These are phyloP conservation scores for Oryzias sinensis DNA, from an alignment of 2,797 vertebrate genomes.

Conservation along the genomic window DNA sequence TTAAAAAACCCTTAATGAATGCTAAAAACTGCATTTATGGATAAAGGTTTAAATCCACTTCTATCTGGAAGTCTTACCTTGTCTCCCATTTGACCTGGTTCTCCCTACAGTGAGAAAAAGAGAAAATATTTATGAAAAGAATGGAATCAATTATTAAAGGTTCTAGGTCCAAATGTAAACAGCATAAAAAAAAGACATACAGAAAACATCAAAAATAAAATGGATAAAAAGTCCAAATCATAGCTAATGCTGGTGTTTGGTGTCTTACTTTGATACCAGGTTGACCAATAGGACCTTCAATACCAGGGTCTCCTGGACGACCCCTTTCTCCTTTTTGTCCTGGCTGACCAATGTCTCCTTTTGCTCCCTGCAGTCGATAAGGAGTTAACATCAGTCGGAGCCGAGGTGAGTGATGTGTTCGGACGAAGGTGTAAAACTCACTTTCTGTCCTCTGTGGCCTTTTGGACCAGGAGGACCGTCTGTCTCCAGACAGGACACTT, in stretches of 20 bases:
- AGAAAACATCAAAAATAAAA: too few species aligned
- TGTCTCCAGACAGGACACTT: constrained; percentile 86
- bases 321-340: constrained; percentile 82
- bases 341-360: constrained; percentile 88
- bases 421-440: constrained; percentile 60
- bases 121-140: background rate
- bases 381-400: constrained; percentile 3
- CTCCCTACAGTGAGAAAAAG: constrained; percentile 69
- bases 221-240: background rate
- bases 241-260: background rate
- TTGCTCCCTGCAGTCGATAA: constrained; percentile 83
- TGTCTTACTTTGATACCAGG: constrained; percentile 78
- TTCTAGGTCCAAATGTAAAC: background rate
- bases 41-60: background rate
- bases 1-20: background rate
- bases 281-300: constrained; percentile 82
- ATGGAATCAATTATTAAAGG: background rate
- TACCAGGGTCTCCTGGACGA: constrained; percentile 80
- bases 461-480: constrained; percentile 80
- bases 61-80: constrained; percentile 63
- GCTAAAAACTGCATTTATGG: too few species aligned
- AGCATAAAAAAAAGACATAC: too few species aligned
- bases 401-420: background rate
- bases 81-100: constrained; percentile 71
- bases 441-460: constrained; percentile 93